Evolutionary conservation across 1,140 invertebrate genomes (phyloP).

Genomic region (Aphidius gifuensis): DNA sequence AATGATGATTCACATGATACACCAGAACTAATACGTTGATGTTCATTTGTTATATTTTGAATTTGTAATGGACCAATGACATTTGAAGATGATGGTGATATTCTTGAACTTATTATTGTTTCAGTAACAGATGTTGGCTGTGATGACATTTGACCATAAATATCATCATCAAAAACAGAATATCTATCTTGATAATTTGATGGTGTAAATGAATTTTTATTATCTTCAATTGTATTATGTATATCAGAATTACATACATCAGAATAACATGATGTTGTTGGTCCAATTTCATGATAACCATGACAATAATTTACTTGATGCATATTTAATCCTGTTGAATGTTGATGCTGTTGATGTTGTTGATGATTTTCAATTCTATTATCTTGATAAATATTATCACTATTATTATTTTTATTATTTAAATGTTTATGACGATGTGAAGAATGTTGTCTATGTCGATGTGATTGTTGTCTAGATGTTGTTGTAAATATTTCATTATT

Average conservation of each 20-base stretch:
- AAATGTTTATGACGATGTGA: slow-evolving; percentile 17
- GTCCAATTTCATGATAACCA: slow-evolving; percentile 17
- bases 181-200: slow-evolving; percentile 21
- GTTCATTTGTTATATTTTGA: slow-evolving; percentile 23
- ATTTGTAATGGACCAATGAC: slow-evolving; percentile 4
- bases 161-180: slow-evolving; percentile 15
- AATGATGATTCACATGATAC: slow-evolving; percentile 47
- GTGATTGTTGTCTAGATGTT: slow-evolving; percentile 5
- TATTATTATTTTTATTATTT: slow-evolving; percentile 10
- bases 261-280: slow-evolving; percentile 8
- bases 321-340: slow-evolving; percentile 6
- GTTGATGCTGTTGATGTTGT: slow-evolving; percentile 3
- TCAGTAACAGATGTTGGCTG: neutral
- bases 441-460: slow-evolving; percentile 16
- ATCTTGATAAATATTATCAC: slow-evolving; percentile 14
- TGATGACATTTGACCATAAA: slow-evolving; percentile 2
- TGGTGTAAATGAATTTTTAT: slow-evolving; percentile 13
- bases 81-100: slow-evolving; percentile 17
- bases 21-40: slow-evolving; percentile 44
- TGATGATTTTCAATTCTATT: neutral
- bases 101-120: slow-evolving; percentile 6
- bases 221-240: slow-evolving; percentile 4
- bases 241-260: slow-evolving; percentile 21
- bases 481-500: slow-evolving; percentile 14
- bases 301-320: slow-evolving; percentile 16